phyloP scores from a whole-genome alignment of 2,113 vertebrate genomes.

The Ptychochromis oligacanthus region DNA sequence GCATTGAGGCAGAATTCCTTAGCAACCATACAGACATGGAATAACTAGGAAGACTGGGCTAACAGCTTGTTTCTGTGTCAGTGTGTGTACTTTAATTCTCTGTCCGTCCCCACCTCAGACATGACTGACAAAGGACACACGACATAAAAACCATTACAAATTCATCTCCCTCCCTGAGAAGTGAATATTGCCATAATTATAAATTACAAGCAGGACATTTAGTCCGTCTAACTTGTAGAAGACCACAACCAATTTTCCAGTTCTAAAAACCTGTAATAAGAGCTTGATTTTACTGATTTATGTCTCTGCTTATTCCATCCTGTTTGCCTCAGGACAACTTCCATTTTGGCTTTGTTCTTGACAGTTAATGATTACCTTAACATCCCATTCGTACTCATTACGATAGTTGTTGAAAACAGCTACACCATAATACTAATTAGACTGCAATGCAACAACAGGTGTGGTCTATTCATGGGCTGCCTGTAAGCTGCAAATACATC shows the following conservation, averaged over 20 bases:
- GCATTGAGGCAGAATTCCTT: not conserved
- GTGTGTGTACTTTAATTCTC: not conserved
- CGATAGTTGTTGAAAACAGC: not conserved
- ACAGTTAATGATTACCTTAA: constrained; percentile 30
- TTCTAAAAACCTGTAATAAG: not conserved
- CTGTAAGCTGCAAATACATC: not conserved
- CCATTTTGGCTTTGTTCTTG: not conserved
- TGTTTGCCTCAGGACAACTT: not conserved
- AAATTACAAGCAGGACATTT: not conserved
- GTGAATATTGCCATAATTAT: not conserved
- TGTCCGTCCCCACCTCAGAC: not conserved
- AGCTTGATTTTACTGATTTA: not conserved
- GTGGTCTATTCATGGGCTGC: constrained; percentile 28
- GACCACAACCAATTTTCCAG: not conserved
- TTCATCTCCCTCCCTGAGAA: not conserved
- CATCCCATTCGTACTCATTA: not conserved
- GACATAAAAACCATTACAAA: too few relatives aligned
- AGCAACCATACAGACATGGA: not conserved
- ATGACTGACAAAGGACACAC: not conserved
- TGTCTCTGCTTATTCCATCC: not conserved
- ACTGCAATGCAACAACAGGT: constrained; percentile 34
- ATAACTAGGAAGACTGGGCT: constrained; percentile 11
- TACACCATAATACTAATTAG: constrained; percentile 13
- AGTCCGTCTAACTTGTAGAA: not conserved
- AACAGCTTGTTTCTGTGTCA: not conserved